These are phyloP conservation scores for Botrylloides violaceus DNA, from an alignment of 23 tunicate species.

Conservation along the genomic window DNA sequence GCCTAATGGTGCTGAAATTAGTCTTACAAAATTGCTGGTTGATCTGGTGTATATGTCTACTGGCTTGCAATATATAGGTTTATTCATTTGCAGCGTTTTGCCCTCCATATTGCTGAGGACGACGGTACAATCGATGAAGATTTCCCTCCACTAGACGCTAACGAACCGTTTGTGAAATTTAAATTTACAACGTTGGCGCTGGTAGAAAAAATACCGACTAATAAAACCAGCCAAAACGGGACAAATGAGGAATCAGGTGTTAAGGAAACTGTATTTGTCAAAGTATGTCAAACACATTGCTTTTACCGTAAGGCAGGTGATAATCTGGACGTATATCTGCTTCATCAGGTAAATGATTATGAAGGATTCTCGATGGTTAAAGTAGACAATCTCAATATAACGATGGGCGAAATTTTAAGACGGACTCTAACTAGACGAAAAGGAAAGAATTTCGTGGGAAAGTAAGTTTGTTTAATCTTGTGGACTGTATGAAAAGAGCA, in stretches of 20 bases:
- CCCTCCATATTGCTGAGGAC: constrained; percentile 65
- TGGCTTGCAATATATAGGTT: too few relatives aligned
- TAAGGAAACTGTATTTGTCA: constrained; percentile 65
- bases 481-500: too few relatives aligned
- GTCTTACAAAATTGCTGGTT: neutral
- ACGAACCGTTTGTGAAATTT: constrained; percentile 69
- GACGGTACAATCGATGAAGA: constrained; percentile 87
- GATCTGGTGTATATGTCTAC: neutral
- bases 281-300: too few relatives aligned
- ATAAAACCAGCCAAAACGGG: constrained; percentile 7
- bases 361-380: constrained; percentile 64
- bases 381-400: constrained; percentile 53
- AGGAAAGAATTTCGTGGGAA: constrained; percentile 51
- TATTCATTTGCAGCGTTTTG: constrained; percentile 7
- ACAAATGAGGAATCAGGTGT: constrained; percentile 27
- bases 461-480: too few relatives aligned
- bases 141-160: constrained; percentile 55
- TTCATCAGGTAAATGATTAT: constrained; percentile 34
- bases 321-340: too few relatives aligned
- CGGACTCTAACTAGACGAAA: constrained; percentile 52
- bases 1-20: too few relatives aligned
- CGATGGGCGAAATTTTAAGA: constrained; percentile 76
- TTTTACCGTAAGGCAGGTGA: too few relatives aligned
- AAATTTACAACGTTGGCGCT: constrained; percentile 75
- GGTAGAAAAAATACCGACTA: constrained; percentile 35